phyloP scores from a whole-genome alignment of 2,888 invertebrate genomes.

The Apamea anceps region DNA sequence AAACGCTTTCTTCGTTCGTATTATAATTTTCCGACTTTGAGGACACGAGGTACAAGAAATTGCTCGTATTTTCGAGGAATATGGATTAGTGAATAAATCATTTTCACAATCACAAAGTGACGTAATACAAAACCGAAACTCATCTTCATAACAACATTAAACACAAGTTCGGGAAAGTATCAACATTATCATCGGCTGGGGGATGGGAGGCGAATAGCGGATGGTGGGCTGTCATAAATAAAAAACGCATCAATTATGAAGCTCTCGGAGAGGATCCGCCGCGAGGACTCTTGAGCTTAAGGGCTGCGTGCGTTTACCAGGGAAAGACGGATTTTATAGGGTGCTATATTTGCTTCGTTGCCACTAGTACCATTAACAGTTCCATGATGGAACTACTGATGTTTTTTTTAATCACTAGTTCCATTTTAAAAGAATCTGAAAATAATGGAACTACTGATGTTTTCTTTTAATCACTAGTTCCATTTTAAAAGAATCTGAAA shows the following conservation, averaged over 20 bases:
- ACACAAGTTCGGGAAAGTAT: conserved; percentile 27
- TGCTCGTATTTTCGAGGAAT: not conserved
- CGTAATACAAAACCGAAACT: not conserved
- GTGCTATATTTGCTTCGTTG: too few relatives aligned
- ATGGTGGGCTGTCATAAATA: conserved; percentile 46
- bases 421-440: too few relatives aligned
- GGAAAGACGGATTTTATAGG: conserved; percentile 3
- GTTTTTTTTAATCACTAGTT: too few relatives aligned
- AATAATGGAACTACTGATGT: too few relatives aligned
- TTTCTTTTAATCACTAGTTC: too few relatives aligned
- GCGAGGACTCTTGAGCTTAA: conserved; percentile 20
- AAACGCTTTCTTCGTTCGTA: not conserved
- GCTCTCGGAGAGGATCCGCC: conserved; percentile 13
- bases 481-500: too few relatives aligned
- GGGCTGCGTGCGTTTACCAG: conserved; percentile 10
- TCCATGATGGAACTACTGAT: too few relatives aligned
- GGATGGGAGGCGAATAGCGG: not conserved
- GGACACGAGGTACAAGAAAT: not conserved
- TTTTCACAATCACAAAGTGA: not conserved
- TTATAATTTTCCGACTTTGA: not conserved
- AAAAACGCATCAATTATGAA: conserved; percentile 61
- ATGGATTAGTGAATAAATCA: conserved; percentile 21
- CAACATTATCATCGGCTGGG: conserved; percentile 19
- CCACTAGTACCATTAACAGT: too few relatives aligned
- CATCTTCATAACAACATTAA: conserved; percentile 35